Evolutionary conservation across 2,797 vertebrate species (phyloP), one percentile per base, ranked within the genome.

Genomic region (Phoeniculus purpureus): DNA sequence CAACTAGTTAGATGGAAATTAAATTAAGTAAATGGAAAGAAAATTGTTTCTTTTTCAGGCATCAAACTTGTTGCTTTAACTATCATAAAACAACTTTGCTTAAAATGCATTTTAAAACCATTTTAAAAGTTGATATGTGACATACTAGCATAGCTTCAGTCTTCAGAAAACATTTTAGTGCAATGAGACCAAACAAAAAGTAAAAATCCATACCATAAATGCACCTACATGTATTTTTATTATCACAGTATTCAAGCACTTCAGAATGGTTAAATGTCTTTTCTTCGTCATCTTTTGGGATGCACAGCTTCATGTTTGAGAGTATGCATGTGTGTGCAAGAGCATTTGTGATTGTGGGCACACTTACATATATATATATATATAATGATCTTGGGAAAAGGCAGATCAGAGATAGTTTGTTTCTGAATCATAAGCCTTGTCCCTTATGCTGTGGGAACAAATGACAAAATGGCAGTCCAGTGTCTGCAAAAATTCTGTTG

Each of bases 31-130:
- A 37, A 37, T 37, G 37, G 40, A 66, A 58, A 75, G 29, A 81
- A 89, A 75, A 32, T 22, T 43, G 5, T 91, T 92, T 88, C 94
- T 94, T 94, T 7, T 61, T 72, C 56, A 43, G 25, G 10, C 37
- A 64, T 7, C 58, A 25, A 79, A 91, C 78, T 66, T 23, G 50
- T 71, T 92, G 48, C 48, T 91, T 32, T 13, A 19, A 17, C 12
- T 68, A 12, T 72, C 60, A 62, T 62, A 90, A 93, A 92, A 67
- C 83, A 5, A 54, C 40, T 43, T 40, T 40, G 15, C 40, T 82
- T 77, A 37, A 37, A 37, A 37, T 37, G 37, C 37, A 37, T 15
- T 77, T 43, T 43, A 15, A 81, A 87, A 72, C 26, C 15, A n/a
- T n/a, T n/a, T n/a, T n/a, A n/a, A n/a, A 64, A 45, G 8, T 55